Percentiles rank a stretch among this genome's conserved stretches.
These are phyloP conservation scores for Daubentonia madagascariensis DNA, from an alignment of 2,113 vertebrate species.

Conservation along the genomic window DNA sequence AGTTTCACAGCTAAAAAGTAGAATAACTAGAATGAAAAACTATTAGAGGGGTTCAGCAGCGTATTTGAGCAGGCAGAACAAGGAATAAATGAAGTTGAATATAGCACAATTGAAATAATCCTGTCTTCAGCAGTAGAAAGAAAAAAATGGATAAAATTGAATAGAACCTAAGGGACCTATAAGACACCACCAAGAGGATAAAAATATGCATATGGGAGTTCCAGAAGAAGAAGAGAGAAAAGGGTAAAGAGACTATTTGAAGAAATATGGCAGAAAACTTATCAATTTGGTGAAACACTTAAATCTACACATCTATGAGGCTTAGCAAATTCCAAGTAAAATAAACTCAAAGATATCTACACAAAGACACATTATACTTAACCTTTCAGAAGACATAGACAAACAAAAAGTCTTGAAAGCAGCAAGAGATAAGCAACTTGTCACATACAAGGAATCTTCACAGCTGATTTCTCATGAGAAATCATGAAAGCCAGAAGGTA, in stretches of 20 bases:
- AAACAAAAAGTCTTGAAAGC: neutral
- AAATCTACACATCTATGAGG: neutral
- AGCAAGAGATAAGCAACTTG: neutral
- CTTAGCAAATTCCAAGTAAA: neutral
- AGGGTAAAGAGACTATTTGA: too few species aligned
- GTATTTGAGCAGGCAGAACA: neutral
- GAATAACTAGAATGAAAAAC: neutral
- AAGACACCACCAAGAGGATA: neutral
- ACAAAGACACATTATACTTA: neutral
- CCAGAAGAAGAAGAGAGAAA: neutral
- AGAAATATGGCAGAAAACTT: neutral
- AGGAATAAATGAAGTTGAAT: neutral
- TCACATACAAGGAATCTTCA: too few species aligned
- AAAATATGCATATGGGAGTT: neutral
- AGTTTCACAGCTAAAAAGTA: neutral
- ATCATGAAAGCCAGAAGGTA: neutral
- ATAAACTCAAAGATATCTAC: neutral
- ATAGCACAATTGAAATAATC: neutral
- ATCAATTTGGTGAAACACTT: neutral
- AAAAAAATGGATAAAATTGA: neutral
- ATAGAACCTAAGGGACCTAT: neutral
- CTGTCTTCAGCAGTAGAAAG: neutral
- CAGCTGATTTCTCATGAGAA: neutral
- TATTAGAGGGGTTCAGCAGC: neutral
- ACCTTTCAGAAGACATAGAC: neutral